Evolutionary conservation across 2,888 invertebrate species (phyloP), one percentile per base, ranked within the genome.

Genomic region (Corbicula japonica): DNA sequence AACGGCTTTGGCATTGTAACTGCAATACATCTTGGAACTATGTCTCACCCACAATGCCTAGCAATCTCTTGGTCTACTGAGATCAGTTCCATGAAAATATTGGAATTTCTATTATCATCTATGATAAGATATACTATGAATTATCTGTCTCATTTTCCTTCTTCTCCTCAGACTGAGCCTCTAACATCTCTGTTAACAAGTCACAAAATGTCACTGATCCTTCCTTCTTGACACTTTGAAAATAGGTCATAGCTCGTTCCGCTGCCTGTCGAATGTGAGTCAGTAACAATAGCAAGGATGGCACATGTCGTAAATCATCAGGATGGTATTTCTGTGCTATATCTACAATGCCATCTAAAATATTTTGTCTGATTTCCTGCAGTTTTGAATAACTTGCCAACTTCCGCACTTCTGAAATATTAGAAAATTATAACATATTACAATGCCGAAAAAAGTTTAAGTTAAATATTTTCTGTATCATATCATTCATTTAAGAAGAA

Each of bases 211-310:
- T 80, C 62, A 91, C 90, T 23, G 72, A 73, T 30, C 90, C 91
- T 73, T 90, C 91, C 34, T 76, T 79, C 77, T 91, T 91, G 34
- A 90, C 84, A 46, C 82, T 86, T 80, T 89, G 90, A 78, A 91
- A 90, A 78, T 88, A 90, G 5, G 88, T 75, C 18, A 89, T 89
- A n/a, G 88, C 90, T 6, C 90, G 86, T 56, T 90, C 89, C 4
- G 89, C 88, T 0, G 90, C 90, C 76, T 90, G 90, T 21, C 90
- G 82, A 34, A 91, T 86, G 76, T 91, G 91, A n/a, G 90, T 89
- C 41, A 91, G 86, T 34, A 91, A 77, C 26, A 91, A 79, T 30
- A 91, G 75, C 21, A 91, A 76, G 50, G 89, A 88, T 15, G 91
- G 90, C 26, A 90, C 88, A 54, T 90, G 89, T 30, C 89, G 77